These are phyloP conservation scores for Sinohyriopsis cumingii DNA, from an alignment of 2,888 invertebrate genomes.

Conservation along the genomic window DNA sequence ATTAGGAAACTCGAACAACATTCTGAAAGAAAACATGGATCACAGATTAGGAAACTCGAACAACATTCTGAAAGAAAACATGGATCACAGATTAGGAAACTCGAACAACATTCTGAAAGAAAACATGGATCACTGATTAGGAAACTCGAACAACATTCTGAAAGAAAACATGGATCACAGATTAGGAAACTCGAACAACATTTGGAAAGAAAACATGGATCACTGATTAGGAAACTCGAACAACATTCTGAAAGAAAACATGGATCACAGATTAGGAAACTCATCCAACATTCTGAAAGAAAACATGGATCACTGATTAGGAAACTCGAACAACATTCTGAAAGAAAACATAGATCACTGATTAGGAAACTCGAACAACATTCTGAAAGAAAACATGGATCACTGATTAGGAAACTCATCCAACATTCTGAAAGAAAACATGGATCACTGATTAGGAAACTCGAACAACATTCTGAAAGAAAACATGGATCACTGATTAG, in stretches of 20 bases:
- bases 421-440: constrained; percentile 84
- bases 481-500: background rate
- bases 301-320: background rate
- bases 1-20: constrained; percentile 98
- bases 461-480: constrained; percentile 94
- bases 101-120: constrained; percentile 99
- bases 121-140: no score
- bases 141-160: constrained; percentile 98
- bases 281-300: constrained; percentile 94
- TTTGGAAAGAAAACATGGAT: constrained; percentile 77
- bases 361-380: constrained; percentile 88
- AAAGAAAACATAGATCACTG: constrained; percentile 49
- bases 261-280: no score
- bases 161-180: constrained; percentile 49
- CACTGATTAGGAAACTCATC: constrained; percentile 98
- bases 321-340: constrained; percentile 93
- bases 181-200: constrained; percentile 87
- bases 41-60: constrained; percentile 79
- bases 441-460: background rate
- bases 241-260: no score
- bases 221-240: constrained; percentile 79
- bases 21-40: constrained; percentile 77
- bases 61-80: constrained; percentile 84
- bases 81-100: background rate
- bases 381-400: no score